Conservation (phyloP, 2,113 vertebrate species). For the Gorsachius goisagi region DNA sequence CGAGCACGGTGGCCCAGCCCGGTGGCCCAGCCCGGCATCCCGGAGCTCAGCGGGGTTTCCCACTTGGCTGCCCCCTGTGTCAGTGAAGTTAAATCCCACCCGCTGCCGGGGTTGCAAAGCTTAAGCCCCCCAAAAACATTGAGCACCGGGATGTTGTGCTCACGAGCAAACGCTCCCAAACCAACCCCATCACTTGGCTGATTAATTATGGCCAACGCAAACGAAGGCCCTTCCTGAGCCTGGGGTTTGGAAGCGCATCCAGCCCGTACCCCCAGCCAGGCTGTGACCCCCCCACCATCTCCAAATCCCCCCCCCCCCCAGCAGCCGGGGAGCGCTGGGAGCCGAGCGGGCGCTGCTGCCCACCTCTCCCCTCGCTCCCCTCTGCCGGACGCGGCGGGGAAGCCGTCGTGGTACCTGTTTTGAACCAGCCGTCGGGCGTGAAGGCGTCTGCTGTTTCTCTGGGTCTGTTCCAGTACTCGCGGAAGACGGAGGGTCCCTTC, state of each 20-base stretch:
- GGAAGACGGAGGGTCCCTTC: constrained; percentile 86
- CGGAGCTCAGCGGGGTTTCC: neutral
- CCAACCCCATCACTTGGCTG: neutral
- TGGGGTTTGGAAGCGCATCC: fast-evolving
- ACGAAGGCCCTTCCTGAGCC: fast-evolving
- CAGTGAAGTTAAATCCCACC: neutral
- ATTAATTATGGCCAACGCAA: fast-evolving
- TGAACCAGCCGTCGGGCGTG: constrained; percentile 90
- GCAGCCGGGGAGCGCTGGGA: fast-evolving
- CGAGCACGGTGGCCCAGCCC: fast-evolving
- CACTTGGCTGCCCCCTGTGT: fast-evolving
- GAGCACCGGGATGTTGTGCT: fast-evolving
- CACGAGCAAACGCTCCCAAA: neutral
- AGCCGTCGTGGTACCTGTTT: constrained; percentile 78
- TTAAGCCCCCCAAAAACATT: neutral
- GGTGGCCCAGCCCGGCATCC: fast-evolving
- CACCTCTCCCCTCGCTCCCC: neutral
- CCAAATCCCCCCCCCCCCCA: neutral
- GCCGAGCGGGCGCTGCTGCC: fast-evolving
- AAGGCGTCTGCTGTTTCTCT: constrained; percentile 83
- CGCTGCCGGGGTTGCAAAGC: neutral
- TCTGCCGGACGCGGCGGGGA: fast-evolving
- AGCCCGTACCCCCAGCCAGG: neutral
- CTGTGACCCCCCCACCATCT: neutral
- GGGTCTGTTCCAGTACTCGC: constrained; percentile 90